A percentile compares a stretch with the other conserved stretches of the same genome.
Evolutionary conservation across 2,888 invertebrate genomes (phyloP).

Genomic region (Plebejus argus): DNA sequence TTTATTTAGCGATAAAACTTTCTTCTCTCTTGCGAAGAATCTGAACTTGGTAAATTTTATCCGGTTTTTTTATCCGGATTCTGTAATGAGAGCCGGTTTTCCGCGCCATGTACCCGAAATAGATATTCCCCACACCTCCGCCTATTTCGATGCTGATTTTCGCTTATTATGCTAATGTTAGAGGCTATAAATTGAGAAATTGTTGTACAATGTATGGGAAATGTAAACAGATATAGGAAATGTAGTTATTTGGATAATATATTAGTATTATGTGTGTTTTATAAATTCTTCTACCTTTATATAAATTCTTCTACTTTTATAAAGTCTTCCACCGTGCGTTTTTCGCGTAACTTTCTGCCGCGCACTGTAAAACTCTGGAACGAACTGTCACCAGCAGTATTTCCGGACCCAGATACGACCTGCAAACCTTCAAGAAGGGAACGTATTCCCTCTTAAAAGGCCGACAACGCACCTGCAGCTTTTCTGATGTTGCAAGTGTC

Average conservation of each 20-base stretch:
- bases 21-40: neutral
- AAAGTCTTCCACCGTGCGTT: too few species aligned
- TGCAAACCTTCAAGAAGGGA: too few species aligned
- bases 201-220: neutral
- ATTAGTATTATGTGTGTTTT: too few species aligned
- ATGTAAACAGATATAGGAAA: neutral
- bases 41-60: neutral
- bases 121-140: constrained; percentile 45
- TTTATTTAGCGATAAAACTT: neutral
- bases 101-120: constrained; percentile 59
- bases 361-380: too few species aligned
- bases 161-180: constrained; percentile 17
- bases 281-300: too few species aligned
- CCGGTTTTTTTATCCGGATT: neutral
- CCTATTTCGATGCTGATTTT: constrained; percentile 6
- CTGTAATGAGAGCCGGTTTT: constrained; percentile 50
- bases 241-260: neutral
- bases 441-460: too few species aligned
- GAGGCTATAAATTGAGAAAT: constrained; percentile 1
- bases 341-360: too few species aligned
- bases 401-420: too few species aligned
- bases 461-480: too few species aligned
- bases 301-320: too few species aligned
- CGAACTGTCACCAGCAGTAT: too few species aligned
- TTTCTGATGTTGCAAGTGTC: too few species aligned